phyloP scores from a whole-genome alignment of 2,113 vertebrate genomes.

The Syngnathus scovelli region DNA sequence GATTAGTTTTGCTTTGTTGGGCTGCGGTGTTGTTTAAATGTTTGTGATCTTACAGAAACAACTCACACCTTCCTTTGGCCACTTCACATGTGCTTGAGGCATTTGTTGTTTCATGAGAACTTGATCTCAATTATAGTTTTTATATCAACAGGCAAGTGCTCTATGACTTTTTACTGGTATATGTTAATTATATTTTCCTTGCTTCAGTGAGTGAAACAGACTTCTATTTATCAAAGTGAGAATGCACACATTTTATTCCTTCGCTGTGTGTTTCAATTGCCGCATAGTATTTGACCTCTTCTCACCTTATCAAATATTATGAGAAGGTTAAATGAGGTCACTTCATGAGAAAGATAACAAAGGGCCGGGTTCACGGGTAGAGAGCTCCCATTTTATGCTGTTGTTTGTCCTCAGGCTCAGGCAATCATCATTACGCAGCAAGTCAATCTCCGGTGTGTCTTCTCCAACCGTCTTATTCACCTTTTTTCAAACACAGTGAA shows the following conservation, averaged over 20 bases:
- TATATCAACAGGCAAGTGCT: not conserved
- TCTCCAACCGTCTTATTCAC: slow-evolving; percentile 35
- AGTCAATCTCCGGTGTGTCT: slow-evolving; percentile 42
- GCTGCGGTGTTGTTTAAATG: slow-evolving; percentile 52
- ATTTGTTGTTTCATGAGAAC: slow-evolving; percentile 18
- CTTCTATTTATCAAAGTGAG: not conserved
- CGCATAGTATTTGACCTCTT: slow-evolving; percentile 32
- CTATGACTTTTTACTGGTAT: not conserved
- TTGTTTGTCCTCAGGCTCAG: slow-evolving; percentile 43
- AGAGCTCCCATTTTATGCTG: slow-evolving; percentile 22
- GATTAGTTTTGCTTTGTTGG: slow-evolving; percentile 43
- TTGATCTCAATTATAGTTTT: slow-evolving; percentile 4
- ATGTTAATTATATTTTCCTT: not conserved
- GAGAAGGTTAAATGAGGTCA: slow-evolving; percentile 47
- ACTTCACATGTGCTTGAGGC: not conserved
- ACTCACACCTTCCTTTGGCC: slow-evolving; percentile 1
- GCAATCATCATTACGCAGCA: slow-evolving; percentile 36
- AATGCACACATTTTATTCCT: slow-evolving; percentile 14
- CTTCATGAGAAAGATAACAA: slow-evolving; percentile 49
- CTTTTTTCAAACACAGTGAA: slow-evolving; percentile 50
- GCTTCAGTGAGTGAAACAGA: not conserved
- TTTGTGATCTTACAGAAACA: slow-evolving; percentile 22
- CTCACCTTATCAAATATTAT: slow-evolving; percentile 28
- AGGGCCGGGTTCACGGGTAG: slow-evolving; percentile 12
- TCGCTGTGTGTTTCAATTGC: slow-evolving; percentile 1